Evolutionary conservation across 2,888 invertebrate species (phyloP).

Genomic region (Dendrolimus houi): DNA sequence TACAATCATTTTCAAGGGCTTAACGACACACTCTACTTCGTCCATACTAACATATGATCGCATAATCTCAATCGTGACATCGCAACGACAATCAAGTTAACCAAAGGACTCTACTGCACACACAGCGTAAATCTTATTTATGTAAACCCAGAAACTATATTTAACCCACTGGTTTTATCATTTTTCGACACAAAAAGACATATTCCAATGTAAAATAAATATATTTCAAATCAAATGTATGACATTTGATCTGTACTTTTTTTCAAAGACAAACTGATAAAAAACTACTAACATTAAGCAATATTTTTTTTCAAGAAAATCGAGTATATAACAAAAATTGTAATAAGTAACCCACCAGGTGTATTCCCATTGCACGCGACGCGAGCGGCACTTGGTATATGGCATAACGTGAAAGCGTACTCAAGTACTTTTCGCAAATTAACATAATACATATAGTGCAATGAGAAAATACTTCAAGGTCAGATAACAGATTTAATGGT

Average conservation of each 20-base stretch:
- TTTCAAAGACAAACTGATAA: slow-evolving; percentile 68
- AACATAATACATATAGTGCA: slow-evolving; percentile 22
- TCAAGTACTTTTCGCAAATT: no score
- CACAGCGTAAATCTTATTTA: no score
- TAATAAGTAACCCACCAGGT: slow-evolving; percentile 1
- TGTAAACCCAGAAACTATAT: no score
- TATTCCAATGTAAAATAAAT: slow-evolving; percentile 73
- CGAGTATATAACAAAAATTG: slow-evolving; percentile 68
- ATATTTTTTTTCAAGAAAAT: slow-evolving; percentile 59
- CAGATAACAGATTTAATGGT: slow-evolving; percentile 54
- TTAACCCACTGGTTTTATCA: no score
- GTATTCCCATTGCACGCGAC: slow-evolving; percentile 43
- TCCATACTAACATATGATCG: no score
- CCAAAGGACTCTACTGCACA: no score
- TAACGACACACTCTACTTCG: no score
- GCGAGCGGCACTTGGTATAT: slow-evolving; percentile 16
- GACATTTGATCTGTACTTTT: slow-evolving; percentile 65
- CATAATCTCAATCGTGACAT: no score
- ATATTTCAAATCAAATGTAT: slow-evolving; percentile 76
- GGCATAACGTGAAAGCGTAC: slow-evolving; percentile 5
- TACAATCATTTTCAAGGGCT: no score
- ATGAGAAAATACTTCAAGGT: slow-evolving; percentile 42
- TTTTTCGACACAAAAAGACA: slow-evolving; percentile 65
- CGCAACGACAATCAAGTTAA: no score
- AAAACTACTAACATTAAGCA: slow-evolving; percentile 74